Percentiles rank a stretch among this genome's conserved stretches.
Conservation (phyloP, 2,797 vertebrate species). For the Gallinago nigripennis region DNA sequence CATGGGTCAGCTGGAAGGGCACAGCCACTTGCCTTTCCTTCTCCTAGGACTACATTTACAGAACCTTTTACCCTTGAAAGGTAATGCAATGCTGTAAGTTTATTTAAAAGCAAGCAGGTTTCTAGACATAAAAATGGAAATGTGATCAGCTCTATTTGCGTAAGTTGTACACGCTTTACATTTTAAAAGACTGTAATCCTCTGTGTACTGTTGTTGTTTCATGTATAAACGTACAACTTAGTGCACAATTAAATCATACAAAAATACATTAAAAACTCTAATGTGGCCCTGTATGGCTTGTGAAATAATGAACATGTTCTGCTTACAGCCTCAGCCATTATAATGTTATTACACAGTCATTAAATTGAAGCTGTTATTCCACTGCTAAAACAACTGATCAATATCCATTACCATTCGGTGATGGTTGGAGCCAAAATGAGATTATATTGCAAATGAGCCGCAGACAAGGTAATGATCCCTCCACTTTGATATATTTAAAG, state of each 20-base stretch:
- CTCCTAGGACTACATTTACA: not conserved
- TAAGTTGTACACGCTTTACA: not conserved
- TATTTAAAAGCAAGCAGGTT: slow-evolving; percentile 11
- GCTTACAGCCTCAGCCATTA: slow-evolving; percentile 42
- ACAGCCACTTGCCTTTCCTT: not conserved
- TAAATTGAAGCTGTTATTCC: slow-evolving; percentile 66
- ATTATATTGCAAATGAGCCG: slow-evolving; percentile 71
- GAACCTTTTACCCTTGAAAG: not conserved
- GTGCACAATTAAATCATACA: slow-evolving; percentile 32
- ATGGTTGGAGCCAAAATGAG: slow-evolving; percentile 60
- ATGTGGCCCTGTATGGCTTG: not conserved
- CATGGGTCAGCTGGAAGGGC: not conserved
- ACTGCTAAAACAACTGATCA: slow-evolving; percentile 70
- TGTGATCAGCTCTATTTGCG: not conserved
- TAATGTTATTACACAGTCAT: slow-evolving; percentile 66
- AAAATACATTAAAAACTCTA: slow-evolving; percentile 18
- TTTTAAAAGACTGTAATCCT: slow-evolving; percentile 4
- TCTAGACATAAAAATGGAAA: slow-evolving; percentile 6
- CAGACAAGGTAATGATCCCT: slow-evolving; percentile 67
- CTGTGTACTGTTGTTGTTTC: not conserved
- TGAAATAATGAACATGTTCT: slow-evolving; percentile 63
- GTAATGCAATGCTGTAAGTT: not conserved
- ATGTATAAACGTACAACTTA: not conserved
- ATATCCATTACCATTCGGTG: slow-evolving; percentile 71
- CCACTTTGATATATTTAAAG: slow-evolving; percentile 60